Conservation (phyloP, 2,888 invertebrate species). For the Callosobruchus maculatus region DNA sequence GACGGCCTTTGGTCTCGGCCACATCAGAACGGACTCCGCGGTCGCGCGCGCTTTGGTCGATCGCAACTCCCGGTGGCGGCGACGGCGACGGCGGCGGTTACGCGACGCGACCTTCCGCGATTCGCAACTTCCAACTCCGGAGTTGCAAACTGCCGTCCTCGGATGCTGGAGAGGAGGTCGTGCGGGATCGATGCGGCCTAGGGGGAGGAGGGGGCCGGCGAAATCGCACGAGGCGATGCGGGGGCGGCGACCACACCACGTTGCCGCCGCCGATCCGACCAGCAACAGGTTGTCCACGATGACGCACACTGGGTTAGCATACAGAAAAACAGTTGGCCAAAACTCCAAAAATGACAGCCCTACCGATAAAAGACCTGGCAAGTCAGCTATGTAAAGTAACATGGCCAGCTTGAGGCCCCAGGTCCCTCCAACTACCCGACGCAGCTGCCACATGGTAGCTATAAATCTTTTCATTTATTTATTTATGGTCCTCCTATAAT, state of each 20-base stretch:
- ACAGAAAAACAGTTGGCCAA: too few species aligned
- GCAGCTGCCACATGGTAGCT: too few species aligned
- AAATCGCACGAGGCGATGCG: constrained; percentile 1
- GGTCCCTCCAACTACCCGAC: too few species aligned
- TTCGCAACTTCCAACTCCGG: constrained; percentile 8
- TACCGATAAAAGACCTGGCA: too few species aligned
- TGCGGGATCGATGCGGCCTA: constrained; percentile 3
- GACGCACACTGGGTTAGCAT: too few species aligned
- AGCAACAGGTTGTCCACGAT: constrained; percentile 5
- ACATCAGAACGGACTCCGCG: background rate
- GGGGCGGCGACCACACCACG: constrained; percentile 1
- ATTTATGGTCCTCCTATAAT: too few species aligned
- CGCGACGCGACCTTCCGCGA: constrained; percentile 6
- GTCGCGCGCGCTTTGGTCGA: background rate
- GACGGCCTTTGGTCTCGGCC: background rate
- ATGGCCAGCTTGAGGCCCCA: too few species aligned
- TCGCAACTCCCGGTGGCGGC: constrained; percentile 7
- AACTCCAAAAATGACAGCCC: too few species aligned
- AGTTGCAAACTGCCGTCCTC: constrained; percentile 15
- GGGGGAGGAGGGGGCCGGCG: background rate
- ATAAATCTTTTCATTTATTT: too few species aligned
- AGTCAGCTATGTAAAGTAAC: too few species aligned
- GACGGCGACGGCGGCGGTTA: background rate
- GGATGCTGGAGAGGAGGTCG: constrained; percentile 14
- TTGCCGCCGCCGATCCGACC: background rate